Evolutionary conservation across 2,797 vertebrate genomes (phyloP), one percentile per base, ranked within the genome.

Genomic region (Furcifer pardalis): DNA sequence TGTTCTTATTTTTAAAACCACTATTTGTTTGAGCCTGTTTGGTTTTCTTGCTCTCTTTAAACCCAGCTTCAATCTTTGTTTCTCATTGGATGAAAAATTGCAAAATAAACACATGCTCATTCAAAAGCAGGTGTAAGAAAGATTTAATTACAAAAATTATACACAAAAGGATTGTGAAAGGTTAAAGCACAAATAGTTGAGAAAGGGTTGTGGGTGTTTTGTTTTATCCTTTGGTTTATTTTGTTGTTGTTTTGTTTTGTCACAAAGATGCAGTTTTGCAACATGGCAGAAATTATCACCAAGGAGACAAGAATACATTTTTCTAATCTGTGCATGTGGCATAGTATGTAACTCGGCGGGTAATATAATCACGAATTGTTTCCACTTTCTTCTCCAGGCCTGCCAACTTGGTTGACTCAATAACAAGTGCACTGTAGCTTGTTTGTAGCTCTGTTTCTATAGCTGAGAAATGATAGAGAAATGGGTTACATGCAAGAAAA

Each of bases 361-460:
- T 95, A 86, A 99, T 97, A 79, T 93, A 0, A 25, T 87, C 75
- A 9, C 97, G 87, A 90, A 99, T 96, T 6, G 84, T 82, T 76
- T 94, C 86, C 72, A 97, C 95, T 6, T 32, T 81, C n/a, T 88
- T 81, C 27, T 98, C 97, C 66, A 98, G 95, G 35, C 95, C 97
- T 0, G 84, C 83, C n/a, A 99, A 95, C 77, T 52, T 92, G 0
- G 87, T 65, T 0, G 95, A 95, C 88, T 97, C 97, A 69, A 93
- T 79, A 65, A 94, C 1, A 68, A 99, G 89, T 42, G 96, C 95
- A 2, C 91, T 81, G 83, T 97, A 96, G 23, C 96, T 96, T 6
- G 1, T 17, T 74, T 89, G 95, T 77, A 99, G 93, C 74, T 97
- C 96, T 0, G 30, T 94, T 88, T 97, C 97, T 87, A 98, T 96